Evolutionary conservation across 2,113 vertebrate genomes (phyloP).

Genomic region (Ameiurus melas): DNA sequence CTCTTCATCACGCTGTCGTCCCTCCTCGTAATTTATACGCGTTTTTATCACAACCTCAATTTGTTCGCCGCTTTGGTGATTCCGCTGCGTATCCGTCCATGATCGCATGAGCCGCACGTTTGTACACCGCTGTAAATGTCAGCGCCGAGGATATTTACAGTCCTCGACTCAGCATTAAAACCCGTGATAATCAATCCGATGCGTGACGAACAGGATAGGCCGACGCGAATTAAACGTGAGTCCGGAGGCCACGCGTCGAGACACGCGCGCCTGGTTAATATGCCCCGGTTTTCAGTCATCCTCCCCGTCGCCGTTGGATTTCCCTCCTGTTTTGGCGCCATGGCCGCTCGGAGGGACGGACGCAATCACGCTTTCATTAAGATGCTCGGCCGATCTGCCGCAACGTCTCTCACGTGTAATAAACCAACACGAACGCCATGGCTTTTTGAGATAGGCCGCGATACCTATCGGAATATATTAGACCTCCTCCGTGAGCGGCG

Average conservation of each 20-base stretch:
- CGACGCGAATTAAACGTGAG: constrained; percentile 60
- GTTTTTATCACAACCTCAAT: constrained; percentile 65
- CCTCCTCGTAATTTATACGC: constrained; percentile 56
- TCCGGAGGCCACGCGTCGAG: constrained; percentile 37
- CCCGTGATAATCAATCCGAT: constrained; percentile 68
- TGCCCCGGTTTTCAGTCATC: neutral
- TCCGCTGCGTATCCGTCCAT: constrained; percentile 48
- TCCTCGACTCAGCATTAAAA: constrained; percentile 67
- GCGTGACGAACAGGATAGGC: constrained; percentile 60
- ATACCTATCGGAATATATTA: constrained; percentile 39
- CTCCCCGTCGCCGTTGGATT: neutral
- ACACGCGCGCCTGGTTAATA: constrained; percentile 21
- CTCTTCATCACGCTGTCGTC: constrained; percentile 17
- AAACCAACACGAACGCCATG: neutral
- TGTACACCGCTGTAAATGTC: constrained; percentile 63
- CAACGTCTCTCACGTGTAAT: constrained; percentile 36
- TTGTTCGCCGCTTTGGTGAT: constrained; percentile 65
- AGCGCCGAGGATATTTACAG: constrained; percentile 60
- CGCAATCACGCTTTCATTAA: constrained; percentile 51
- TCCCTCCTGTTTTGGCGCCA: neutral
- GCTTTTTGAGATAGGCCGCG: neutral
- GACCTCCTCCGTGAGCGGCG: neutral
- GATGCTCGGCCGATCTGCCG: constrained; percentile 8
- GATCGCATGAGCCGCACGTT: constrained; percentile 56
- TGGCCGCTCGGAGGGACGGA: constrained; percentile 34